phyloP scores from a whole-genome alignment of 2,113 vertebrate genomes.

The Thryonomys swinderianus region DNA sequence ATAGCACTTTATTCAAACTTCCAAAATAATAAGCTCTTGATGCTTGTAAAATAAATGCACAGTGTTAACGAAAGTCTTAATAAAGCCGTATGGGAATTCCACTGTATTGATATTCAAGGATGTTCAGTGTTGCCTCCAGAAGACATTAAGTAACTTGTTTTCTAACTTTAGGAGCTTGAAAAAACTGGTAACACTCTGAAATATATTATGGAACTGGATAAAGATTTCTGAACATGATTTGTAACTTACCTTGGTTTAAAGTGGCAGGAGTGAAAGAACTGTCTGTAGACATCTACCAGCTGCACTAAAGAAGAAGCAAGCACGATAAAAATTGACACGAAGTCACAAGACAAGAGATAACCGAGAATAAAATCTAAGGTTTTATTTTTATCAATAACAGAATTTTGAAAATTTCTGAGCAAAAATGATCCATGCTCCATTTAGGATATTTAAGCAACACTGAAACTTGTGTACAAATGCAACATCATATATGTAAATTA shows the following conservation, averaged over 20 bases:
- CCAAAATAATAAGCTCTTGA: background rate
- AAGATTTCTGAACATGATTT: background rate
- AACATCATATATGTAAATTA: background rate
- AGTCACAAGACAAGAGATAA: background rate
- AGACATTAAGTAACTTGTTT: background rate
- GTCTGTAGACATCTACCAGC: background rate
- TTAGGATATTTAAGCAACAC: background rate
- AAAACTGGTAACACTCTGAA: background rate
- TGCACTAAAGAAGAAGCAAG: background rate
- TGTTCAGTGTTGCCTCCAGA: background rate
- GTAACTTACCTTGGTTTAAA: slow-evolving; percentile 15
- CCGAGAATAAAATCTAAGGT: rapidly evolving
- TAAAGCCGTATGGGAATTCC: background rate
- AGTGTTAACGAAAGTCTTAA: background rate
- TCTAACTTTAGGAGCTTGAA: background rate
- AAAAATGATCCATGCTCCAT: background rate
- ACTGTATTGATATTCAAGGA: background rate
- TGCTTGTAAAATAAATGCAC: background rate
- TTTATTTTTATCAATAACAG: background rate
- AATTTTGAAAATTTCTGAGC: background rate
- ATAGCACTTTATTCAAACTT: slow-evolving; percentile 2
- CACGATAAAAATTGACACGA: background rate
- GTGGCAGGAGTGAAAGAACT: background rate
- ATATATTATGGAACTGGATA: background rate
- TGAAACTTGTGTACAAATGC: background rate